Base-by-base conservation (phyloP, 2,113 vertebrate species). In the Paedocypris sp. region DNA sequence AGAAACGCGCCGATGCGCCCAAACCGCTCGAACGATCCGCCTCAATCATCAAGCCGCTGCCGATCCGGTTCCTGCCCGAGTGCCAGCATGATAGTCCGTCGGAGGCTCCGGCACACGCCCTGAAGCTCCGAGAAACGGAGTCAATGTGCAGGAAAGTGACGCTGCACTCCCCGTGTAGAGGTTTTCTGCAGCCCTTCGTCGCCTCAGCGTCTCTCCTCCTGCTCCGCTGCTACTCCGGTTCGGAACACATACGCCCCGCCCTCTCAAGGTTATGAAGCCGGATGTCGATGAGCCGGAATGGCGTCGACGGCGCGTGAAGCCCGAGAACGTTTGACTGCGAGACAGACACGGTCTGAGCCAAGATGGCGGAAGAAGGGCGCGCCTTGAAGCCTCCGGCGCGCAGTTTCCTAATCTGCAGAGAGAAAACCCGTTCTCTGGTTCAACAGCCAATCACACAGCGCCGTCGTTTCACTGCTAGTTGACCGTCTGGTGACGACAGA, bases 401-500 rank as follows among this genome's bases (percentile, higher is more conserved):
- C 74, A 81, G 84, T 83, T 84, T 84, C 80, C 73, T 78, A 58
- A 66, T 36, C 43, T 45, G 9, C 33, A 41, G 13, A 8, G 22
- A 35, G 28, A 65, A 65, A 61, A 45, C 25, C 35, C 43, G 57
- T 58, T 42, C 48, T 29, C 65, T 25, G 50, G 36, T 41, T 13
- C 31, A 26, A 2, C 60, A 49, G 16, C 66, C 67, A 69, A 64
- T 64, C 48, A 25, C 9, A 10, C 5, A 41, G 19, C 26, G 9
- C 28, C 11, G 23, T 46, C 22, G 2, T 22, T 36, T 22, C 16
- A 45, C 36, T 49, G 42, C 36, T 42, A 15, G 54, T 7, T 51
- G 43, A 54, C 68, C 77, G 73, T 73, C 75, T 57, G 70, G 76
- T 85, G 80, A 83, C 82, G 82, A 85, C 80, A 85, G 74, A 70